Conservation (phyloP, 2,113 vertebrate species). For the Cochlearius cochlearius region DNA sequence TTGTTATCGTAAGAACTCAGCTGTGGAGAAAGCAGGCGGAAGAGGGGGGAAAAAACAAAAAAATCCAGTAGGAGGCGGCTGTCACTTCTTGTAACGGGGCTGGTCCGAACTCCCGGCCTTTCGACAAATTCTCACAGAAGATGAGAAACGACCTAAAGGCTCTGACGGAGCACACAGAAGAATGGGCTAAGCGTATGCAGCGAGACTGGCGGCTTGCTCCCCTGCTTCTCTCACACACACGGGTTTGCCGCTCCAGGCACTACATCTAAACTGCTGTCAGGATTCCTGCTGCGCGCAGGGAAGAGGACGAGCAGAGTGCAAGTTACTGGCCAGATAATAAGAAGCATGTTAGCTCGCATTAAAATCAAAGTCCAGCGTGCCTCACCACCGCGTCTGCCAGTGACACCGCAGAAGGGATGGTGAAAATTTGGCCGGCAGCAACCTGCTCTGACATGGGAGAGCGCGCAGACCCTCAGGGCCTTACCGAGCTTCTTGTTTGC, state of each 20-base stretch:
- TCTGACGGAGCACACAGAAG: not conserved
- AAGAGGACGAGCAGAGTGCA: not conserved
- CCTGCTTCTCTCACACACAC: not conserved
- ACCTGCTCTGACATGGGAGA: not conserved
- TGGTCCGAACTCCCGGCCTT: not conserved
- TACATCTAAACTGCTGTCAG: not conserved
- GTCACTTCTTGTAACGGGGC: not conserved
- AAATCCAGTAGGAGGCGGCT: not conserved
- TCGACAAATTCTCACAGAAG: not conserved
- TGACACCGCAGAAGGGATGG: not conserved
- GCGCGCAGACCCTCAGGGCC: not conserved
- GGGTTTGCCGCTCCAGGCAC: not conserved
- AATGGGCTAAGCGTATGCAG: not conserved
- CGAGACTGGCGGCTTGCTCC: not conserved
- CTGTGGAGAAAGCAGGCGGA: not conserved
- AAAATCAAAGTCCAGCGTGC: not conserved
- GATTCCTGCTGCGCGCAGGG: not conserved
- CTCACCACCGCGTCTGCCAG: not conserved
- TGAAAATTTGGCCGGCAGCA: not conserved
- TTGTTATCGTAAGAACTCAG: not conserved
- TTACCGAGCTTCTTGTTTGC: constrained; percentile 86
- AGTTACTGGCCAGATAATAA: not conserved
- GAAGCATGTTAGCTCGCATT: not conserved
- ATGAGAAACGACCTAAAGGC: constrained; percentile 5
- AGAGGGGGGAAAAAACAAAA: not conserved